A percentile compares a stretch with the other conserved stretches of the same genome.
These are phyloP conservation scores for Teleiodes luculella DNA, from an alignment of 2,888 invertebrate genomes.

Conservation along the genomic window DNA sequence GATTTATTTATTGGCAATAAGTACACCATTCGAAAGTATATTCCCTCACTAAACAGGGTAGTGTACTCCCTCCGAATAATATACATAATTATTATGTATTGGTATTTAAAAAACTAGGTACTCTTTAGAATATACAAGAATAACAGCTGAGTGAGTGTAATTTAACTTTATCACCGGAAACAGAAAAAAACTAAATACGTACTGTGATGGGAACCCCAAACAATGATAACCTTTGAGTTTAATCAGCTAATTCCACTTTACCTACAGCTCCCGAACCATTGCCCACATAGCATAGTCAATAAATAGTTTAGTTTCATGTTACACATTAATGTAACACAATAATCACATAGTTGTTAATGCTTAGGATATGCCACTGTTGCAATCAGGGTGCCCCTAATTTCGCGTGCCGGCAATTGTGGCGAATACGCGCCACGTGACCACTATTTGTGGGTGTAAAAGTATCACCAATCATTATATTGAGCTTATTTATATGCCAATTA, in stretches of 20 bases:
- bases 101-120: too few species aligned
- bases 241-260: not conserved
- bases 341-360: conserved; percentile 67
- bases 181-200: too few species aligned
- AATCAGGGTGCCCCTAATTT: conserved; percentile 40
- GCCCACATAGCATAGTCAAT: conserved; percentile 33
- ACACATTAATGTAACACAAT: conserved; percentile 56
- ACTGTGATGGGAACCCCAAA: too few species aligned
- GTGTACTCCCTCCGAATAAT: too few species aligned
- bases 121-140: too few species aligned
- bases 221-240: not conserved
- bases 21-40: too few species aligned
- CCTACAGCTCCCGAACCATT: not conserved
- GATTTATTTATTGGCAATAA: too few species aligned
- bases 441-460: conserved; percentile 64
- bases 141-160: too few species aligned
- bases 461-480: conserved; percentile 60
- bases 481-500: conserved; percentile 70
- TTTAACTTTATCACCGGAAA: too few species aligned
- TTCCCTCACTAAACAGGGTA: too few species aligned
- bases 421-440: conserved; percentile 71
- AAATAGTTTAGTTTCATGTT: conserved; percentile 44
- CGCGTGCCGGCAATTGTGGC: conserved; percentile 61
- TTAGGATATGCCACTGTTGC: conserved; percentile 45
- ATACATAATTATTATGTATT: too few species aligned